These are phyloP conservation scores for Hydrocynus forskahlii DNA, from an alignment of 2,797 vertebrate species.

Conservation along the genomic window DNA sequence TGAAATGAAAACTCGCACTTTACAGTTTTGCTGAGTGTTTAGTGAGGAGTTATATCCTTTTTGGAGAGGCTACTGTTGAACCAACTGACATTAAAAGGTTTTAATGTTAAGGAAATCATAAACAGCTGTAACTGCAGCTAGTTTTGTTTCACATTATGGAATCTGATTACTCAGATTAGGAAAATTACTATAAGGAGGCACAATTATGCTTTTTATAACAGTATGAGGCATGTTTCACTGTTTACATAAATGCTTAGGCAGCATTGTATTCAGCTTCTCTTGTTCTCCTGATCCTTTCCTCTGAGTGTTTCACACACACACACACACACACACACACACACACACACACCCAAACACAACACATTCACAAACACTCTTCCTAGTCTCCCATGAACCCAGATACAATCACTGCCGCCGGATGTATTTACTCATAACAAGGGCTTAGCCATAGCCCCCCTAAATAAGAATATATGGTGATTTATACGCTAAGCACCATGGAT, in stretches of 20 bases:
- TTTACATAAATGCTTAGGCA: slow-evolving; percentile 73
- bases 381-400: slow-evolving; percentile 73
- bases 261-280: slow-evolving; percentile 76
- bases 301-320: slow-evolving; percentile 41
- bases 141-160: neutral
- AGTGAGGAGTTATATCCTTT: slow-evolving; percentile 21
- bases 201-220: slow-evolving; percentile 6
- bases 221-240: slow-evolving; percentile 10
- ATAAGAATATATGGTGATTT: slow-evolving; percentile 83
- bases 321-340: slow-evolving; percentile 43
- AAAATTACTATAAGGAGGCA: neutral
- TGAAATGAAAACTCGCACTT: slow-evolving; percentile 45
- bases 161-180: slow-evolving; percentile 22
- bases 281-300: slow-evolving; percentile 76
- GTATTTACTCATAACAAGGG: slow-evolving; percentile 84
- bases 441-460: slow-evolving; percentile 68
- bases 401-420: slow-evolving; percentile 73
- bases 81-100: neutral
- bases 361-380: slow-evolving; percentile 58
- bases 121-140: neutral
- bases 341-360: slow-evolving; percentile 44
- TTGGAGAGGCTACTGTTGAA: slow-evolving; percentile 24
- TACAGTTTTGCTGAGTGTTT: slow-evolving; percentile 60
- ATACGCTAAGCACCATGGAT: slow-evolving; percentile 78
- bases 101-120: slow-evolving; percentile 5